phyloP scores from a whole-genome alignment of 2,113 vertebrate species.

The Psettodes erumei region DNA sequence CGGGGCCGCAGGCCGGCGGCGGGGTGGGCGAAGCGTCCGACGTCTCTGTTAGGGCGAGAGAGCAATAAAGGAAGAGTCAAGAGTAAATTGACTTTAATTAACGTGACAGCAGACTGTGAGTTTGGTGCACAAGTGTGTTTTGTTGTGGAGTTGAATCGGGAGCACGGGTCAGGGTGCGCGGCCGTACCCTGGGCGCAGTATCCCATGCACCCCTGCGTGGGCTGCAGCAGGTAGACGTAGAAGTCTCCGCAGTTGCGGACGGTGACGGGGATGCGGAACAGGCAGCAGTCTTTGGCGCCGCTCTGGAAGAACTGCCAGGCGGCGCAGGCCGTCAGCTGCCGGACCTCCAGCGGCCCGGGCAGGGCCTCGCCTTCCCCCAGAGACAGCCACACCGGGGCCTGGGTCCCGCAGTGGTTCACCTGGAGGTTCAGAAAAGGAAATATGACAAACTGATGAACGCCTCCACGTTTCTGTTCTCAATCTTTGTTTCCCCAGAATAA shows the following conservation, averaged over 20 bases:
- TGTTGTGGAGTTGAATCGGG: too few relatives aligned
- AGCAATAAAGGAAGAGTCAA: not conserved
- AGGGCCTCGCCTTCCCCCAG: constrained; percentile 86
- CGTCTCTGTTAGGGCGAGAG: constrained; percentile 73
- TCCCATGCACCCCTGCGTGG: constrained; percentile 93
- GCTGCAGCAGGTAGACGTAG: constrained; percentile 91
- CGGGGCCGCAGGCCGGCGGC: constrained; percentile 69
- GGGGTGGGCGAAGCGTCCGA: constrained; percentile 60
- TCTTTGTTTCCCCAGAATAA: too few relatives aligned
- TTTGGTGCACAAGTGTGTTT: too few relatives aligned
- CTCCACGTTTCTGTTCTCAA: too few relatives aligned
- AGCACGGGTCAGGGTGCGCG: not conserved
- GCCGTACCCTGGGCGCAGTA: constrained; percentile 90
- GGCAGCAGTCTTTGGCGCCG: constrained; percentile 87
- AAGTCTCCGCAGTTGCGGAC: constrained; percentile 91
- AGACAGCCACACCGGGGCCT: constrained; percentile 92
- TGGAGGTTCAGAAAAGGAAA: constrained; percentile 57
- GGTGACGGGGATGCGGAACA: constrained; percentile 90
- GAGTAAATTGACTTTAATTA: not conserved
- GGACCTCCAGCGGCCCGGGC: constrained; percentile 84
- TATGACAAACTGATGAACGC: not conserved
- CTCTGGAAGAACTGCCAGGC: constrained; percentile 89
- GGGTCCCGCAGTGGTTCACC: constrained; percentile 93
- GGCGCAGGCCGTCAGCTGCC: constrained; percentile 88
- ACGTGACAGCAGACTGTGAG: not conserved